A percentile compares a stretch with the other conserved stretches of the same genome.
phyloP scores from a whole-genome alignment of 2,888 invertebrate genomes.

The Coenonympha glycerion region DNA sequence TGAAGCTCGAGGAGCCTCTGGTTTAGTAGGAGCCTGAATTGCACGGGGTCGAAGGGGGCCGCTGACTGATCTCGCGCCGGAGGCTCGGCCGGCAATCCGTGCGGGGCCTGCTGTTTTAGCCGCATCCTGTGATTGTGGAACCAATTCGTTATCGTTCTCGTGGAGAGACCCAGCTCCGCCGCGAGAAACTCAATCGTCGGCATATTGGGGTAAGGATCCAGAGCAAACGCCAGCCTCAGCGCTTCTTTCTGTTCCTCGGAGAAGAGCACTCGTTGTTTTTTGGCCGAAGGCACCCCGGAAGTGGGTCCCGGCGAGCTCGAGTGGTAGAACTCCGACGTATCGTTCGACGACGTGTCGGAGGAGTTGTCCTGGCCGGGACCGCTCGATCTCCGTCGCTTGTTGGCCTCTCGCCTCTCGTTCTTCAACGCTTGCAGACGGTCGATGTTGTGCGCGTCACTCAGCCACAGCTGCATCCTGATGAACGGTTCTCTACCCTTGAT shows the following conservation, averaged over 20 bases:
- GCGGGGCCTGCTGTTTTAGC: constrained; percentile 92
- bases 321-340: constrained; percentile 91
- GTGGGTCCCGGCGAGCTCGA: constrained; percentile 87
- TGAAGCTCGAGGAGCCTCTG: constrained; percentile 91
- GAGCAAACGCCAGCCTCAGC: constrained; percentile 91
- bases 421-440: constrained; percentile 93
- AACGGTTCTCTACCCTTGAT: constrained; percentile 98
- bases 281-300: constrained; percentile 87
- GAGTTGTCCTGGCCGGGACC: constrained; percentile 90
- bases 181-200: constrained; percentile 97
- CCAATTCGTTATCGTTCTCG: constrained; percentile 99
- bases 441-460: constrained; percentile 95
- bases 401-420: constrained; percentile 92
- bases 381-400: constrained; percentile 89
- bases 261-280: constrained; percentile 96
- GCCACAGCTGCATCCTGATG: constrained; percentile 97
- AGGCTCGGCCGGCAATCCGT: constrained; percentile 83
- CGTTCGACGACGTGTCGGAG: constrained; percentile 91
- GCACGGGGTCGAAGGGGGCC: constrained; percentile 92
- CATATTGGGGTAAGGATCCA: constrained; percentile 98
- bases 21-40: constrained; percentile 90
- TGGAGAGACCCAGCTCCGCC: constrained; percentile 90
- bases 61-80: constrained; percentile 83
- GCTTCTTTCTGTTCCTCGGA: constrained; percentile 99
- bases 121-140: constrained; percentile 99